Evolutionary conservation across 1,140 invertebrate genomes (phyloP), one percentile per base, ranked within the genome.

Genomic region (Halictus rubicundus): DNA sequence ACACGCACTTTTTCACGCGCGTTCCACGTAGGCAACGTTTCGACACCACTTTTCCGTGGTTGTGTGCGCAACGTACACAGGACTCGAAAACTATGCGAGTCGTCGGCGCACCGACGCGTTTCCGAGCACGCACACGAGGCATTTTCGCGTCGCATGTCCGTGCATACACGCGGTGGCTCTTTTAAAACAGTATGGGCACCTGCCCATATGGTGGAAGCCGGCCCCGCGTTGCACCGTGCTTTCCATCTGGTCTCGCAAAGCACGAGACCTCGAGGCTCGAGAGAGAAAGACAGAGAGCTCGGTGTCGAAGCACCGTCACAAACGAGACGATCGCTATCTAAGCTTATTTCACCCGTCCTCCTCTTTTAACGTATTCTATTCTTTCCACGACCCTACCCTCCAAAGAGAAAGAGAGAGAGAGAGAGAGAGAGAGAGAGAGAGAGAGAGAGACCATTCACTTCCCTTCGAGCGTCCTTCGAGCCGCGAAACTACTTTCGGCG

Each of bases 161-260:
- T 60, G 71, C 61, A 66, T 80, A 80, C 32, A 32, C 73, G 65
- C 78, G 76, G 42, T 27, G 19, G 66, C 70, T 49, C 42, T 57
- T 46, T 72, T 81, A 76, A 83, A 85, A 79, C 85, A 57, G 77
- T 59, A 77, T 68, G 85, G 88, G 88, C 91, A 92, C 92, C 91
- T 92, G 92, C 89, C 90, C 90, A 92, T 92, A 88, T 91, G 91
- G 89, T 84, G 72, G 80, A 83, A 78, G 25, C 25, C 80, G 42
- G 71, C 64, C 42, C 64, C 42, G 60, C 66, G 32, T 32, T 32
- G 78, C 54, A 57, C 32, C 66, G 80, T 81, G 82, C 68, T 64
- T 78, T 85, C 90, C 90, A 91, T 90, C 90, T 91, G 90, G 82
- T 78, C 80, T 71, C 39, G 69, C 14, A n/a, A 25, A 59, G 32